These are phyloP conservation scores for Cyphomyrus plagiostoma DNA, from an alignment of 2,113 vertebrate species.

Conservation along the genomic window DNA sequence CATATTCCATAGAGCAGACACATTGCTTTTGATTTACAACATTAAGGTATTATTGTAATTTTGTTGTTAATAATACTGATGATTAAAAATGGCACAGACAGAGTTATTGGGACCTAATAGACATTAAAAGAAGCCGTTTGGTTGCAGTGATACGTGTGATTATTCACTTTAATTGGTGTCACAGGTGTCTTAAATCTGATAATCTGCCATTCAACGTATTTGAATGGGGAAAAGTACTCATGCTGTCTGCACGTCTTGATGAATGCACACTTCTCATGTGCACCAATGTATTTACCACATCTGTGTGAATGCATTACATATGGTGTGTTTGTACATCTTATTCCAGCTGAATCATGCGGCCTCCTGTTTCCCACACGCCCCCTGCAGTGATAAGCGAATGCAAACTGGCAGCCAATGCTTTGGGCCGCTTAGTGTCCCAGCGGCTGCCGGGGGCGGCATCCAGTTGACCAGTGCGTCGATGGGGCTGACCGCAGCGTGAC, in stretches of 20 bases:
- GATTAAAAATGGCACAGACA: neutral
- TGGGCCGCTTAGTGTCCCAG: neutral
- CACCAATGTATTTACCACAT: neutral
- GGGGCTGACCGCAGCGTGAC: neutral
- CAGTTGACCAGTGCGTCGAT: neutral
- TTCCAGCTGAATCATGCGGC: neutral
- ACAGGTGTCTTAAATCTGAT: no score
- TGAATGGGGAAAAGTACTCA: neutral
- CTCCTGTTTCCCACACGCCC: neutral
- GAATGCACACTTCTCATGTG: neutral
- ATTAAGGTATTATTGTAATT: no score
- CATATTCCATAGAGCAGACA: no score
- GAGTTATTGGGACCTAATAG: neutral
- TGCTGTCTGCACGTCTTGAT: neutral
- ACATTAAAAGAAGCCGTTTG: no score
- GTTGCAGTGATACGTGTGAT: neutral
- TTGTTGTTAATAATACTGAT: neutral
- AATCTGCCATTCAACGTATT: neutral
- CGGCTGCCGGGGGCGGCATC: neutral
- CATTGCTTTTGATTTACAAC: no score
- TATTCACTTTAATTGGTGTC: no score
- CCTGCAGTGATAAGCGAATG: neutral
- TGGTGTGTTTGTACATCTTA: neutral
- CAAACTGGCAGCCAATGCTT: neutral
- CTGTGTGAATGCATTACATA: neutral